Base-by-base conservation (phyloP, 2,888 invertebrate genomes). In the Galeruca laticollis region DNA sequence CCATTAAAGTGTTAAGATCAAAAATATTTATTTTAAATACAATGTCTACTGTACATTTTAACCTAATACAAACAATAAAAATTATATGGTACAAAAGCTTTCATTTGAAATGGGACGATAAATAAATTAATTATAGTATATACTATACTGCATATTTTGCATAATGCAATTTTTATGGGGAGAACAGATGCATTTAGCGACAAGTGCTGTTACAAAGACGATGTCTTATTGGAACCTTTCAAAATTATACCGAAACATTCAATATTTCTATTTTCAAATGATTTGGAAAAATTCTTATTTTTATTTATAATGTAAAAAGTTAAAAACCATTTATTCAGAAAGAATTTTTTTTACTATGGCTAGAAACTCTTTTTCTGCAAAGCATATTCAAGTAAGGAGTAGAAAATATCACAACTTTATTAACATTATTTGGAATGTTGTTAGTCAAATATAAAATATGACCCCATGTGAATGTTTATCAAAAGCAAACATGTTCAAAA, bases 11-110 rank as follows among this genome's bases (percentile, higher is more conserved):
- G 63, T 62, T 61, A 56, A 59, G 59, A 47, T 20, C 35, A 60
- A 69, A 26, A 63, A 68, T 47, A 56, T 69, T 75, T 77, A 79
- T 75, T 57, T 77, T 76, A 75, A 77, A 78, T 78, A 78, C 76
- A 77, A 78, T 73, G 75, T 73, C 78, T 79, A 79, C 79, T 79
- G 77, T 79, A 80, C 79, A 79, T 75, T 73, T 74, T 59, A 64
- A 69, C 69, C 73, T 72, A 77, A 73, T 77, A 77, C 75, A 75
- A 57, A 57, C 56, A 57, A 57, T 54, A 35, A 76, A 77, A 76
- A 26, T 26, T 72, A 73, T 70, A 79, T 76, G 73, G 71, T 78
- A 78, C 77, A 76, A 76, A 77, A 77, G 75, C 73, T 72, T 66
- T 68, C 70, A 72, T 73, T 75, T 71, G 65, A 61, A 63, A 66